Conservation (phyloP, 92 coral and sea anemone genomes). For the Porites rus region DNA sequence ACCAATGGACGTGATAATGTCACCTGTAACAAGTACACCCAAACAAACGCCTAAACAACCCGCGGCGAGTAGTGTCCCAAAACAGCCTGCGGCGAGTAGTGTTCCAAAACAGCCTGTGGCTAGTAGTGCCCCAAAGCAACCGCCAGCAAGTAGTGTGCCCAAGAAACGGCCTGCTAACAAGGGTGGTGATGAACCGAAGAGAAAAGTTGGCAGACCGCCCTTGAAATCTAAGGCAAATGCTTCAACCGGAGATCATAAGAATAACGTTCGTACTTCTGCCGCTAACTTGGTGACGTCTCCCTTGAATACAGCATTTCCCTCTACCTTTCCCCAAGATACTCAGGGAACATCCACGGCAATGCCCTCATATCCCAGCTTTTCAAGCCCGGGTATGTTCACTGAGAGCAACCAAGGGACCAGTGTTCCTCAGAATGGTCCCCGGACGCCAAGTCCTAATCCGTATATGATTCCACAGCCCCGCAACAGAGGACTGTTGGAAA, state of each 20-base stretch:
- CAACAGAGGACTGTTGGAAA: slow-evolving; percentile 69
- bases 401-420: slow-evolving; percentile 19
- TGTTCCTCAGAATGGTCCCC: slow-evolving; percentile 51
- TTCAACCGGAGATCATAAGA: slow-evolving; percentile 1
- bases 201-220: slow-evolving; percentile 92
- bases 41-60: slow-evolving; percentile 42
- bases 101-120: slow-evolving; percentile 38
- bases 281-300: slow-evolving; percentile 39
- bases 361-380: slow-evolving; percentile 28
- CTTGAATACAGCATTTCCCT: slow-evolving; percentile 41
- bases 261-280: slow-evolving; percentile 4
- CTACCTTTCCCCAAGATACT: slow-evolving; percentile 25
- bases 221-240: slow-evolving; percentile 46
- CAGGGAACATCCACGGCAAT: slow-evolving; percentile 16
- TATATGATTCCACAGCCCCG: slow-evolving; percentile 83
- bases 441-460: slow-evolving; percentile 56
- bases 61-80: slow-evolving; percentile 26
- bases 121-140: slow-evolving; percentile 32
- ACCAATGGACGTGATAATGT: slow-evolving; percentile 10
- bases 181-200: slow-evolving; percentile 79
- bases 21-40: not conserved
- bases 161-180: slow-evolving; percentile 82
- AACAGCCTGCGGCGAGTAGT: slow-evolving; percentile 22
- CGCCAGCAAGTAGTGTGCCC: slow-evolving; percentile 30
- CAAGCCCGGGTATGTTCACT: slow-evolving; percentile 30